Evolutionary conservation across 2,888 invertebrate species (phyloP).

Genomic region (Perizoma flavofasciatum): DNA sequence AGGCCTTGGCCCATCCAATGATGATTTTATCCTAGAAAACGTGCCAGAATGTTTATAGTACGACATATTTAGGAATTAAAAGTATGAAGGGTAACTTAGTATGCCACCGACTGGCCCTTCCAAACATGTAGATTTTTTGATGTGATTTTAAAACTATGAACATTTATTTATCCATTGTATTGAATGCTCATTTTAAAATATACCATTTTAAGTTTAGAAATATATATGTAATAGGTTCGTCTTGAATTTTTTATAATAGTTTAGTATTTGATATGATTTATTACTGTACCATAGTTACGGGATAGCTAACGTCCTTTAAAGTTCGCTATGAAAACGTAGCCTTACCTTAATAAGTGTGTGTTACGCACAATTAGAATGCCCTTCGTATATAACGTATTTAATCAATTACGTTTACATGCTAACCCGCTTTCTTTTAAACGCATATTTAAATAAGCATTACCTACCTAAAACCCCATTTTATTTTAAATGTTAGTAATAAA

Average conservation of each 20-base stretch:
- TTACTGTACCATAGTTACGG: slow-evolving; percentile 55
- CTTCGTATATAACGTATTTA: slow-evolving; percentile 30
- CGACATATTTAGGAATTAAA: slow-evolving; percentile 63
- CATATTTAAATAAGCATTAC: too few species aligned
- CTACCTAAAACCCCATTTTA: too few species aligned
- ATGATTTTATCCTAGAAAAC: slow-evolving; percentile 65
- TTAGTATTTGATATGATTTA: slow-evolving; percentile 53
- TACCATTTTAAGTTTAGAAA: slow-evolving; percentile 77
- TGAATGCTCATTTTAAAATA: slow-evolving; percentile 81
- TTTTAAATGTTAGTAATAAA: too few species aligned
- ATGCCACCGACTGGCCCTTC: slow-evolving; percentile 46
- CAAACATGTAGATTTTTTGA: slow-evolving; percentile 54
- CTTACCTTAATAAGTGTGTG: slow-evolving; percentile 46
- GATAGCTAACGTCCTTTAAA: slow-evolving; percentile 54
- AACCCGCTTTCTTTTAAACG: too few species aligned
- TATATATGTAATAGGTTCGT: slow-evolving; percentile 73
- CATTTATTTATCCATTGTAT: slow-evolving; percentile 77
- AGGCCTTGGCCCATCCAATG: slow-evolving; percentile 50
- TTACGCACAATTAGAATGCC: slow-evolving; percentile 70
- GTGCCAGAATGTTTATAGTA: slow-evolving; percentile 81
- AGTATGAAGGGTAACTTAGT: slow-evolving; percentile 61
- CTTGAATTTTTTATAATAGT: slow-evolving; percentile 60
- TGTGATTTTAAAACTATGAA: slow-evolving; percentile 74
- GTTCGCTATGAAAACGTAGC: slow-evolving; percentile 52
- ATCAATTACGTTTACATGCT: background rate